Percentiles rank a stretch among this genome's conserved stretches.
Evolutionary conservation across 2,888 invertebrate species (phyloP).

Genomic region (Zonitis immaculata): DNA sequence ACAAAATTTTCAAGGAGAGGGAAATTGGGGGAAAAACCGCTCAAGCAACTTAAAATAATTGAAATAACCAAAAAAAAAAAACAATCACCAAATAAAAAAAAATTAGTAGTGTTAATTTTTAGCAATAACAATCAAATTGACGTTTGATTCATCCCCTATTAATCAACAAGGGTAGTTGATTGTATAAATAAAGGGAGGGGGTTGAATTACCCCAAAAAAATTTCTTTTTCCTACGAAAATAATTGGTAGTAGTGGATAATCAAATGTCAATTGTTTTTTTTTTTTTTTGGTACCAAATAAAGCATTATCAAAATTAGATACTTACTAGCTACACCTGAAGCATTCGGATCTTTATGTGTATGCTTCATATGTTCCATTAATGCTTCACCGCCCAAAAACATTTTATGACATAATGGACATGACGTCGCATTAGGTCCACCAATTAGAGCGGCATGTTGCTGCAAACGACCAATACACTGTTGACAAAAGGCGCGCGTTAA

Average conservation of each 20-base stretch:
- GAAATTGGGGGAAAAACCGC: slow-evolving; percentile 33
- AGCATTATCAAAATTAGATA: slow-evolving; percentile 42
- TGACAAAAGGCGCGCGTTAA: slow-evolving; percentile 53
- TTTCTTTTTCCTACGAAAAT: no score
- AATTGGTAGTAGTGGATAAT: no score
- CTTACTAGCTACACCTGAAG: slow-evolving; percentile 86
- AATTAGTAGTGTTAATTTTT: background rate
- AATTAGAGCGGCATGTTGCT: slow-evolving; percentile 92
- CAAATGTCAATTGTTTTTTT: background rate
- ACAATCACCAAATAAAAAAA: no score
- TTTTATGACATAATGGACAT: slow-evolving; percentile 91
- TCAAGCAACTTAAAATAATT: slow-evolving; percentile 37
- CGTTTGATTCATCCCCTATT: no score
- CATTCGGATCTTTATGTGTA: slow-evolving; percentile 89
- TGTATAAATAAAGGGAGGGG: background rate
- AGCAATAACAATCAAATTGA: slow-evolving; percentile 1
- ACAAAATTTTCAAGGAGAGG: background rate
- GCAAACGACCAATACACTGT: slow-evolving; percentile 91
- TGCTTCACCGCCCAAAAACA: slow-evolving; percentile 88
- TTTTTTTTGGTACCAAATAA: no score
- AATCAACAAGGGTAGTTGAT: no score
- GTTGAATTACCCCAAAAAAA: background rate
- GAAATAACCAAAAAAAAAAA: slow-evolving; percentile 31
- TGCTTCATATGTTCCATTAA: slow-evolving; percentile 96
- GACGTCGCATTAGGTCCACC: slow-evolving; percentile 89